Evolutionary conservation across 2,888 invertebrate genomes (phyloP), one percentile per base, ranked within the genome.

Genomic region (Iphiclides podalirius): DNA sequence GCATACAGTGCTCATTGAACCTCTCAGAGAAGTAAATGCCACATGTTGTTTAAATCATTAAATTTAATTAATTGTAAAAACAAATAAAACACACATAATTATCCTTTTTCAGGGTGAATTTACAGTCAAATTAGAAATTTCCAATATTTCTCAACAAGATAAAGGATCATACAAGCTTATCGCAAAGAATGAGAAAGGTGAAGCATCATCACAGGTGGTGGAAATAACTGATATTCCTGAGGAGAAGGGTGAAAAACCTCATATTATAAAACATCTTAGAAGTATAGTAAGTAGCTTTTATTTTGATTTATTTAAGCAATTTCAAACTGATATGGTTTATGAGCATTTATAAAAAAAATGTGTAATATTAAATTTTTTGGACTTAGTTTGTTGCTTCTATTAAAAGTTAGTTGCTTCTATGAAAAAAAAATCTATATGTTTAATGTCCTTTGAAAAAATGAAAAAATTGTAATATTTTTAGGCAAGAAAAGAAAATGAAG

Each of bases 161-260:
- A 96, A 95, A 79, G 97, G 97, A 59, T 91, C 94, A 51, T 97
- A 98, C 80, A 97, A 96, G 81, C 87, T 97, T 62, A 92, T 97
- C 4, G 97, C 97, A 15, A 96, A 94, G 75, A 97, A 97, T 75
- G 96, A 96, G 66, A 97, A 97, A 79, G 97, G 97, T 57, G 96
- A 97, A 79, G 96, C 96, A 9, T 93, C 93, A 9, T 97, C 97
- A 16, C 96, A 96, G 78, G 91, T 93, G 50, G 96, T 97, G 2
- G 95, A 96, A 75, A 93, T 97, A 43, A 93, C 93, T 40, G 96
- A 96, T 58, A 93, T 96, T 61, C 95, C 95, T 1, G 93, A 93
- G 61, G 92, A 93, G 55, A 93, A 94, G 77, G 92, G 94, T 36
- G 93, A 93, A 44, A 95, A 95, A 69, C 96, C 96, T 2, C 94